Percentiles rank a stretch among this genome's conserved stretches.
Evolutionary conservation across 2,888 invertebrate genomes (phyloP).

Genomic region (Liopterus haemorrhoidalis): DNA sequence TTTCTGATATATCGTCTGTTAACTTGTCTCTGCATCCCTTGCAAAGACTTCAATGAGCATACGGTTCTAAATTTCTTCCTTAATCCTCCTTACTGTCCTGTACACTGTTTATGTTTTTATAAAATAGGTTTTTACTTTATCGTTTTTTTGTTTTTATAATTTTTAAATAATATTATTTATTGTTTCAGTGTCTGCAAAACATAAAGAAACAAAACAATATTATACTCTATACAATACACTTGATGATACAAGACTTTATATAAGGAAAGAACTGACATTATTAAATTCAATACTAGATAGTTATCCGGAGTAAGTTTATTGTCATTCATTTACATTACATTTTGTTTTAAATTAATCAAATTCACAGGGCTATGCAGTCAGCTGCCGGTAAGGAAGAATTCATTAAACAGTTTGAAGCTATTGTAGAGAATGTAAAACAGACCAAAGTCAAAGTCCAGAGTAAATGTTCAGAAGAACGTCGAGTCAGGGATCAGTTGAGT

Average conservation of each 20-base stretch:
- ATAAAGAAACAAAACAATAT: constrained; percentile 96
- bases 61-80: no score
- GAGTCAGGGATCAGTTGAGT: constrained; percentile 59
- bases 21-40: no score
- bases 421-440: constrained; percentile 83
- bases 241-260: constrained; percentile 87
- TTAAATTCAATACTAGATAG: constrained; percentile 86
- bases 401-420: constrained; percentile 81
- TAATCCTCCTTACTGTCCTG: no score
- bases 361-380: constrained; percentile 72
- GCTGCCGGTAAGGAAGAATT: constrained; percentile 79
- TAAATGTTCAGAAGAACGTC: constrained; percentile 59
- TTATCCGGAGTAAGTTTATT: constrained; percentile 67
- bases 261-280: constrained; percentile 83
- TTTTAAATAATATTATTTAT: constrained; percentile 20
- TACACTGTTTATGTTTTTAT: no score
- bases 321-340: constrained; percentile 20
- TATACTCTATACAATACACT: constrained; percentile 93
- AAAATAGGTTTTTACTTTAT: background rate
- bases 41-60: no score
- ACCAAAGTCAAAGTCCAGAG: constrained; percentile 68
- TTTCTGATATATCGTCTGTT: no score
- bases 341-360: constrained; percentile 16
- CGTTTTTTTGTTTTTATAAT: constrained; percentile 10
- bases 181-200: constrained; percentile 81